These are phyloP conservation scores for Dicaeum eximium DNA, from an alignment of 2,113 vertebrate genomes.

Conservation along the genomic window DNA sequence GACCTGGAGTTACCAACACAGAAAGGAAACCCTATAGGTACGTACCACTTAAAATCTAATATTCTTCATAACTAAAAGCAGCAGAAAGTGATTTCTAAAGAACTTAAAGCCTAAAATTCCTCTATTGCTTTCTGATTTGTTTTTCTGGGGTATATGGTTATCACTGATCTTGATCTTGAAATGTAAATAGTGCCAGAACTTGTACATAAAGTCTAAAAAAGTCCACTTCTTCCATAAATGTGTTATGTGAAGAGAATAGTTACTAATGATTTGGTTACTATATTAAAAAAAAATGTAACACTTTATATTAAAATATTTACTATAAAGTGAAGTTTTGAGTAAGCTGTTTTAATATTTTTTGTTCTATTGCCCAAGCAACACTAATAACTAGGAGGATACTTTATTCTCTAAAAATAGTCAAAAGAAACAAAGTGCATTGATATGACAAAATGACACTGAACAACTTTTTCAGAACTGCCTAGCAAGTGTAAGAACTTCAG, in stretches of 20 bases:
- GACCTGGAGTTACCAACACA: not conserved
- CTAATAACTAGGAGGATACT: not conserved
- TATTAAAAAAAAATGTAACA: not conserved
- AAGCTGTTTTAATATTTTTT: not conserved
- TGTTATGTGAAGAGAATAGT: not conserved
- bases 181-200: not conserved
- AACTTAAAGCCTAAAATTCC: not conserved
- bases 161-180: not conserved
- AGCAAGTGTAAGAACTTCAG: not conserved
- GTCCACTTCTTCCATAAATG: not conserved
- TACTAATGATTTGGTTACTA: not conserved
- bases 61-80: not conserved
- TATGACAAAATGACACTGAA: not conserved
- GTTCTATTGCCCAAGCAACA: not conserved
- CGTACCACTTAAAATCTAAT: not conserved
- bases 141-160: not conserved
- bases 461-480: not conserved
- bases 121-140: not conserved
- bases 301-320: not conserved
- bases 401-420: not conserved
- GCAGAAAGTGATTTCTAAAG: not conserved
- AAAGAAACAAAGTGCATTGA: not conserved
- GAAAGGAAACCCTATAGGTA: constrained; percentile 48
- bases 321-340: not conserved
- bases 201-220: not conserved